These are phyloP conservation scores for Aplysina aerophoba DNA, from an alignment of 37 sponge, comb jelly and placozoan species.

Conservation along the genomic window DNA sequence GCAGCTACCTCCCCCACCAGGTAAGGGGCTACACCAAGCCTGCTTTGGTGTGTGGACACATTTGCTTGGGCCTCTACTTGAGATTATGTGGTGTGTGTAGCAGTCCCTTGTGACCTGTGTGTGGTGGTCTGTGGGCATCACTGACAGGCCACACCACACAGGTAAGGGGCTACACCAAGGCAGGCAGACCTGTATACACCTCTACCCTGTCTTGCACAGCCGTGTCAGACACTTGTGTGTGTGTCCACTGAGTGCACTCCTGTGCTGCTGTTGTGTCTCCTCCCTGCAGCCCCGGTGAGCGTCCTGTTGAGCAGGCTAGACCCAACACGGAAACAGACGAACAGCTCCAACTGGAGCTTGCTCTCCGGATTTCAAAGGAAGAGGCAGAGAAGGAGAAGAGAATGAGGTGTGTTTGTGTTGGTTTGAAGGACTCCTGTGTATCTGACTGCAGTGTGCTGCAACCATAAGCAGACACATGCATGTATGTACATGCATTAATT, in stretches of 20 bases:
- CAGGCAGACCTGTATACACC: too few species aligned
- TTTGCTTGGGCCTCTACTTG: too few species aligned
- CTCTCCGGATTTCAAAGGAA: conserved; percentile 91
- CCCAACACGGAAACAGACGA: conserved; percentile 84
- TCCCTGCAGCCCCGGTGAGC: not conserved
- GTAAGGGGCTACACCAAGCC: too few species aligned
- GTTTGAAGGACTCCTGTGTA: too few species aligned
- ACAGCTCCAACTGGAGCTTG: conserved; percentile 93
- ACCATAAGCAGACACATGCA: not conserved
- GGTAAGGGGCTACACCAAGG: too few species aligned
- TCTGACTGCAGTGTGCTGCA: too few species aligned
- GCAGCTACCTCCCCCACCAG: too few species aligned
- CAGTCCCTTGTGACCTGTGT: too few species aligned
- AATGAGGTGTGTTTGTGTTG: conserved; percentile 39
- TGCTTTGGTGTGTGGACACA: too few species aligned
- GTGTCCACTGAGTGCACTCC: not conserved
- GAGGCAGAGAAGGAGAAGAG: conserved; percentile 84
- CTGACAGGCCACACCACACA: too few species aligned
- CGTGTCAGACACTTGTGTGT: not conserved
- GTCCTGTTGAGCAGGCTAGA: conserved; percentile 76
- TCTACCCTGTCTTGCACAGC: not conserved
- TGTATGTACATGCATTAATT: not conserved
- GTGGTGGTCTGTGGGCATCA: too few species aligned
- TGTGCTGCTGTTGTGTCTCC: not conserved
- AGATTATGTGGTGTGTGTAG: too few species aligned